These are phyloP conservation scores for Ichneumoninae sp. DNA, from an alignment of 2,888 invertebrate species.

Conservation along the genomic window DNA sequence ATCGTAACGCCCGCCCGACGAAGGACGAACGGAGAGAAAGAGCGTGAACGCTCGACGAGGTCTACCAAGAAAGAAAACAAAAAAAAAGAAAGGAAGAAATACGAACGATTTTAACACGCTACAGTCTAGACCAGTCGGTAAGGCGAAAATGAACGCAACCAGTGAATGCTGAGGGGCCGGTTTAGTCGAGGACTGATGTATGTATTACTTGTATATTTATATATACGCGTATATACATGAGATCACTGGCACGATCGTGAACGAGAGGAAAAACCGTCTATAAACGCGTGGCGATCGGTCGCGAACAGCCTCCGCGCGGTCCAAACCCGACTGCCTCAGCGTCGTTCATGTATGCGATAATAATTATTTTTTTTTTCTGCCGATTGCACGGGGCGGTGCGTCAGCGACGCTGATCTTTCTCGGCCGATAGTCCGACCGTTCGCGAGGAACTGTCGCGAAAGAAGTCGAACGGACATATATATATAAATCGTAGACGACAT, in stretches of 20 bases:
- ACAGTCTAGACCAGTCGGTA: slow-evolving; percentile 2
- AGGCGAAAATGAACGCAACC: slow-evolving; percentile 2
- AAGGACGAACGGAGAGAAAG: slow-evolving; percentile 20
- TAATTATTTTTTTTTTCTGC: neutral
- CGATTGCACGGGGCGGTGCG: too few relatives aligned
- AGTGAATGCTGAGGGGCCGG: neutral
- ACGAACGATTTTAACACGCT: neutral
- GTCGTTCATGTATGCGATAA: neutral
- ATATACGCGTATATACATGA: neutral
- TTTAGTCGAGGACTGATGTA: neutral
- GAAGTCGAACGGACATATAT: too few relatives aligned
- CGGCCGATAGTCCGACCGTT: too few relatives aligned
- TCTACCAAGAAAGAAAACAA: neutral
- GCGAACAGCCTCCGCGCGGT: neutral
- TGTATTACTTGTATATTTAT: too few relatives aligned
- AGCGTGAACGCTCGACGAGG: neutral
- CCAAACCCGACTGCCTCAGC: neutral
- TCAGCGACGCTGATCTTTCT: too few relatives aligned
- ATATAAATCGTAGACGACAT: neutral
- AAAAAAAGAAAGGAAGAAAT: neutral
- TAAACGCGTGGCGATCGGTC: neutral
- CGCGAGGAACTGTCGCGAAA: too few relatives aligned
- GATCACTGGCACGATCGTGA: neutral
- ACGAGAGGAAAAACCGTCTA: neutral
- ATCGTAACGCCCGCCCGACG: slow-evolving; percentile 5